Evolutionary conservation across 2,113 vertebrate species (phyloP), one percentile per base, ranked within the genome.

Genomic region (Tachysurus vachellii): DNA sequence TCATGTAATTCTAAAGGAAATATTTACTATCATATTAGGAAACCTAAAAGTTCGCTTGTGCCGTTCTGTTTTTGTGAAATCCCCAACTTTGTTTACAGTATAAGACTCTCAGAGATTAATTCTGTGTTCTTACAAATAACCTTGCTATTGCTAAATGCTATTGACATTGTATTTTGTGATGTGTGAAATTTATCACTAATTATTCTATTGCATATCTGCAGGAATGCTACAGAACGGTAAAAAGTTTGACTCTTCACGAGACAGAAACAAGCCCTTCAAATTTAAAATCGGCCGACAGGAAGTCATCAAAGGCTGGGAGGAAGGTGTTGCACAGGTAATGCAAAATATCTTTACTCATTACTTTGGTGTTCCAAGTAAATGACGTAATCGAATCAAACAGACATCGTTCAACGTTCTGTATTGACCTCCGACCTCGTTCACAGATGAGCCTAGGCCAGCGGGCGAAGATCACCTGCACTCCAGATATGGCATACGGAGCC

Each of bases 271-370:
- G 89, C 97, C 98, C 87, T 99, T 99, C 92, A 97, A 96, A 92
- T 99, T 99, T 95, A 97, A 97, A 94, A 97, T 99, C 16, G 98
- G 98, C 89, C 95, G 96, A 71, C 95, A 95, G 91, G 98, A 99
- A 95, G 98, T 99, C 91, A 99, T 99, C 91, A 99, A 99, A 91
- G 98, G 98, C 88, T 99, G 99, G 96, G 98, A 99, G 90, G 98
- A 99, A 93, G 98, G 98, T 44, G 94, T 98, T 80, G 96, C 96
- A 92, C 98, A 99, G 96, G 98, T 99, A 94, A 87, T 88, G 1
- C 2, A 1, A 42, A 5, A 21, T 28, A 36, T n/a, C 53, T 50
- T 7, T 5, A 57, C 47, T 71, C 47, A 56, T 73, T 23, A 5
- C 66, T 6, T 2, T 42, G 5, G 11, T 56, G 5, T 26, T 44